Evolutionary conservation across 2,797 vertebrate genomes (phyloP), one percentile per base, ranked within the genome.

Genomic region (Tiaroga cobitis): DNA sequence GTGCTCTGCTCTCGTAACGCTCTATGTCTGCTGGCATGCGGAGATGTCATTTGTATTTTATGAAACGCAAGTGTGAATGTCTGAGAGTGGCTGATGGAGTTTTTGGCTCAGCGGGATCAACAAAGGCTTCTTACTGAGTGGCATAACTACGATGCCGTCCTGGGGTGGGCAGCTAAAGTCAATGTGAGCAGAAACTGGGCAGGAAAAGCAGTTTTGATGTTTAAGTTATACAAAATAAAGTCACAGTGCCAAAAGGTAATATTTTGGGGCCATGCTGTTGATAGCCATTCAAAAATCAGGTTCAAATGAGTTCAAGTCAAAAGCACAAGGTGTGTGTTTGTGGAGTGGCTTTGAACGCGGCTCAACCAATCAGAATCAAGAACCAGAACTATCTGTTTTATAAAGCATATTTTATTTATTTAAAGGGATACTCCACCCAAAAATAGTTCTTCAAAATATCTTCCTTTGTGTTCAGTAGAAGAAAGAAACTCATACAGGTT

Each of bases 31-130:
- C 70, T 92, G 88, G 87, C 93, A 92, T 93, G 92, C 90, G 90
- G 93, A 89, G 88, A 92, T 94, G 91, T 94, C 93, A 95, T 95
- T 93, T 94, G 91, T 93, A 92, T 93, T 92, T 91, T 89, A 91
- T 91, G 90, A 93, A 94, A 91, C 81, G 90, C 87, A 85, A 89
- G 92, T 91, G 93, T 46, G 19, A 92, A 91, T 84, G 89, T 88
- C 83, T 91, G 90, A 93, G 91, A 90, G 91, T 59, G 87, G 90
- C 91, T 93, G 90, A 92, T 69, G 80, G 74, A 90, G 46, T 41
- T 54, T 39, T 54, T 13, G 46, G 69, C 67, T 61, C 51, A 43
- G 68, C n/a, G 3, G 51, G 37, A 10, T 74, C 56, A 74, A 18
- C 29, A 10, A 72, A 76, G 43, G 56, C 56, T 18, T 63, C 37